Base-by-base conservation (phyloP, 53 echinoderm and acorn worm species). In the Glandiceps talaboti region DNA sequence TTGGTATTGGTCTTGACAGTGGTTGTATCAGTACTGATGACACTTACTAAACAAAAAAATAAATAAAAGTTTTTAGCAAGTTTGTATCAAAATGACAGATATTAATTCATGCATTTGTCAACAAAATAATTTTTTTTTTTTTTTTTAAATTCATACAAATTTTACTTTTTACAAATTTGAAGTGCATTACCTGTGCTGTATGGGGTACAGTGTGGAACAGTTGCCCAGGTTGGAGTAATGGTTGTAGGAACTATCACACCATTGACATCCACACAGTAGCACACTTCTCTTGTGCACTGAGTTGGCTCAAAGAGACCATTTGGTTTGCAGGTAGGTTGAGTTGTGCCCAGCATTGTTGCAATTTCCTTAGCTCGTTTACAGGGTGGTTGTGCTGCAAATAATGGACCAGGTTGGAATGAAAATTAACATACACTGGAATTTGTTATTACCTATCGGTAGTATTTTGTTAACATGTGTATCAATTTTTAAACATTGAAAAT, bases 221-320 rank as follows among this genome's bases (percentile, higher is more conserved):
- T 72, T 45, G 29, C 29, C 73, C 1, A 45, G 20, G 6, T 29
- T 45, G 32, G 30, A 30, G 33, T 72, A 29, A 30, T 85, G 0
- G 89, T 85, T 74, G 76, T 80, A 26, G 79, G 73, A 31, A 85
- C 79, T 72, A 74, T 29, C 26, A 89, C 89, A 27, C 89, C 89
- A 73, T 84, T 83, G 79, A 45, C 79, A 76, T 89, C 89, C 73
- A 89, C 89, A 74, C 89, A 89, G 85, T 79, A 89, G 73, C 79
- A 80, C 27, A 31, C 30, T n/a, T 27, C 29, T 76, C 31, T 79
- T 0, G 31, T 31, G 77, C 76, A 79, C 32, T 89, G 85, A 30
- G 76, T 33, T 28, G 85, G 76, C 25, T 74, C 74, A 85, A 85
- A 89, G 33, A 82, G 29, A 32, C 85, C 85, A 30, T 89, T 89